Evolutionary conservation across 2,888 invertebrate genomes (phyloP), one percentile per base, ranked within the genome.

Genomic region (Meteorus colon): DNA sequence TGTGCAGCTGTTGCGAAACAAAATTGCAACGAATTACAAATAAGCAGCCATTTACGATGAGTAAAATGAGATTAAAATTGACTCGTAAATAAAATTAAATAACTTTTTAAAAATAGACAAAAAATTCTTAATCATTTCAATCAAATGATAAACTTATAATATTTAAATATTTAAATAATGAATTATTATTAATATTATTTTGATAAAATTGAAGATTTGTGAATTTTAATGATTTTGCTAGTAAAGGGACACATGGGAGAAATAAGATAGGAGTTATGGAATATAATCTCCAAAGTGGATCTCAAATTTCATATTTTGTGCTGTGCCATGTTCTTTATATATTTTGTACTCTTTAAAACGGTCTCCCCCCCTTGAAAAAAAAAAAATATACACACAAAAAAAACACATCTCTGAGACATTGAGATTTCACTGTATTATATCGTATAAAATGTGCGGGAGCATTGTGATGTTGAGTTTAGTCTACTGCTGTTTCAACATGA

Each of bases 21-120:
- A 73, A 59, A 71, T 76, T 24, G 72, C 60, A 60, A 68, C 76
- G 62, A 76, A 76, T 72, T 76, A 72, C 55, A 68, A 48, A 76
- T 45, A 67, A 76, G 63, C 66, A 65, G 24, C 41, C 27, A 45
- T 59, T 55, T 41, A 67, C 27, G 16, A 27, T 24, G 31, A 51
- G 16, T 60, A 16, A 37, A 19, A 62, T 16, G 41, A 41, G 34
- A 72, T 60, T 41, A 41, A 41, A 41, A 41, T 41, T 41, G 12
- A 41, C 41, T 41, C 41, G 6, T 41, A 12, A 41, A 41, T 12
- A 41, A 41, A 12, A 12, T 12, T 8, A 41, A 8, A 41, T 41
- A 8, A 41, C 12, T 41, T 41, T 41, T 12, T 41, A 41, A 41
- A 34, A 34, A 34, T 34, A 34, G 34, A 6, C 0, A 34, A 34